phyloP scores from a whole-genome alignment of 92 coral and sea anemone species.

The Meandrina meandrites region DNA sequence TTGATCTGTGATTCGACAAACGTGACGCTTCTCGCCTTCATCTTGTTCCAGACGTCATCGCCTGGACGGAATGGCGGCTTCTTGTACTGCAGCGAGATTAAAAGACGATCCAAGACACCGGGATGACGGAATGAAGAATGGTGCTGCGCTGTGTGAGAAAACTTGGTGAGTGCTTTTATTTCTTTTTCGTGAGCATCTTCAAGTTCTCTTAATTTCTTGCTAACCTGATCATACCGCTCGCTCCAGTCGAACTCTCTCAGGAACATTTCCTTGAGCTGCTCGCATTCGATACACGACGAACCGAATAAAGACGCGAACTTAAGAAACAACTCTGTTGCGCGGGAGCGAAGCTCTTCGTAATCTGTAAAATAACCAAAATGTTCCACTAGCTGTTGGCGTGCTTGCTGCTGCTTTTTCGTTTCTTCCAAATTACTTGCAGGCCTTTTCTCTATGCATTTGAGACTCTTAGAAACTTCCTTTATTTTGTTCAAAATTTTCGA shows the following conservation, averaged over 20 bases:
- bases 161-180: conserved; percentile 4
- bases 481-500: conserved; percentile 21
- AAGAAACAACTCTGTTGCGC: conserved; percentile 35
- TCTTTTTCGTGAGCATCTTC: conserved; percentile 15
- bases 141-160: not conserved
- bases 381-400: conserved; percentile 51
- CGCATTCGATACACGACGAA: conserved; percentile 46
- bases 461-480: not conserved
- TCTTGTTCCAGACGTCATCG: conserved; percentile 57
- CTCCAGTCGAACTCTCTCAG: conserved; percentile 21
- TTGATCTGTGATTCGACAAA: conserved; percentile 1
- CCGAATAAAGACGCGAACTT: conserved; percentile 55
- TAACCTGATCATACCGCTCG: not conserved
- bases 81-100: conserved; percentile 38
- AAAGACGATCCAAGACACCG: not conserved
- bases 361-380: conserved; percentile 59
- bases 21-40: conserved; percentile 20
- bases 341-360: conserved; percentile 34
- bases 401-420: conserved; percentile 18
- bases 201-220: not conserved
- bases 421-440: conserved; percentile 1
- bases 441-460: not conserved
- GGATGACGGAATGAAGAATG: not conserved
- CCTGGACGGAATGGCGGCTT: conserved; percentile 59
- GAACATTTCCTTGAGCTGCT: conserved; percentile 28